Base-by-base conservation (phyloP, 2,113 vertebrate genomes). In the Pelvicachromis taeniatus region DNA sequence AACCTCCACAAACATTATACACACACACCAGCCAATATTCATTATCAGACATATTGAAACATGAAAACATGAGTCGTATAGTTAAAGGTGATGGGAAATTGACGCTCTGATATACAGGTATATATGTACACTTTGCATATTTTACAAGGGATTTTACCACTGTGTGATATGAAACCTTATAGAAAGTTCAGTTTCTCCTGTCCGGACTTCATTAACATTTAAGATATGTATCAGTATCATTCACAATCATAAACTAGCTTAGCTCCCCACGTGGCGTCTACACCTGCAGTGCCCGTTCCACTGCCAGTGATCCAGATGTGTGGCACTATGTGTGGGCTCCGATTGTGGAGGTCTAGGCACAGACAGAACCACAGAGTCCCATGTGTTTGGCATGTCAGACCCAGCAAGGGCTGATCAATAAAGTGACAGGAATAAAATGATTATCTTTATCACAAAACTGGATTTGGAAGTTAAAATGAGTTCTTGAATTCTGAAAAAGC, bases 81-180 rank as follows among this genome's bases (percentile, higher is more conserved):
- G 58, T 77, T 90, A 88, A 12, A 82, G 50, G 26, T 81, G 35
- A 65, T 84, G 31, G 33, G 88, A 81, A 81, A 88, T 45, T 77
- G 45, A 89, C 59, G 54, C 82, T 70, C 52, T 85, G 56, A 80
- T 61, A 77, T 33, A 90, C 80, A 91, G 68, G 50, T 87, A 77
- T 91, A 83, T 87, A 14, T 65, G 59, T 80, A 94, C 82, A 94
- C 52, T 88, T 94, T 94, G 92, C 90, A 93, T 94, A 94, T 92
- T 92, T 89, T 90, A 85, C 87, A 83, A 89, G 63, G 53, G 13
- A 87, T 59, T 75, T 87, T 77, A 58, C 54, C 77, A 81, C 53
- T 2, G n/a, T 65, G 70, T 78, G 19, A 54, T 85, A 61, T 75
- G 14, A 78, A 82, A 83, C 48, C 55, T 56, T 58, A 40, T 58